phyloP scores from a whole-genome alignment of 1,140 invertebrate genomes.

The Drosophila erecta region DNA sequence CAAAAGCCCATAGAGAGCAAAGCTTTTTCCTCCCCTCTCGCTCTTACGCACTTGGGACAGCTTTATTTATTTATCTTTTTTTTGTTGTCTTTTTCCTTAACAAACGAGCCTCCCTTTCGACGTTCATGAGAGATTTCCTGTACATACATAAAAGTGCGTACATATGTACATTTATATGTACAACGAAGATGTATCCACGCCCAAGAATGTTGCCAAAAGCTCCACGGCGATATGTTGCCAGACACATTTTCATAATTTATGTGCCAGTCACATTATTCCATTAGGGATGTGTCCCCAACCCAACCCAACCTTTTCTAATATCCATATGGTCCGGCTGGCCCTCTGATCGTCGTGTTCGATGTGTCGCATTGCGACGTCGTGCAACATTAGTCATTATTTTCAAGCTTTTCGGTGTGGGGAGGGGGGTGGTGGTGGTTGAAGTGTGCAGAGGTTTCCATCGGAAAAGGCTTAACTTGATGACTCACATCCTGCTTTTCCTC shows the following conservation, averaged over 20 bases:
- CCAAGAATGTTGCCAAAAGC: constrained; percentile 50
- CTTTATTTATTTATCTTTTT: constrained; percentile 36
- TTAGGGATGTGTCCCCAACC: constrained; percentile 15
- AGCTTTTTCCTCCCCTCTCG: constrained; percentile 18
- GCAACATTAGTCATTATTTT: constrained; percentile 36
- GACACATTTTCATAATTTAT: constrained; percentile 77
- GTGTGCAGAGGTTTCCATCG: constrained; percentile 5
- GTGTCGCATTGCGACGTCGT: constrained; percentile 45
- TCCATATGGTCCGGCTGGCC: neutral
- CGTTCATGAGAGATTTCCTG: constrained; percentile 52
- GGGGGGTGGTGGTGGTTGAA: neutral
- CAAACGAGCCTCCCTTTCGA: constrained; percentile 68
- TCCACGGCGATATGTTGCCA: constrained; percentile 55
- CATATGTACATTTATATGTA: neutral
- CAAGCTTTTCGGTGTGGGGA: neutral
- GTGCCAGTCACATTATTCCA: constrained; percentile 41
- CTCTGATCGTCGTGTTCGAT: constrained; percentile 6
- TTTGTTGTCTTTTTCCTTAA: constrained; percentile 33
- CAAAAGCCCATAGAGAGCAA: constrained; percentile 29
- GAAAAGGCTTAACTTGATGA: constrained; percentile 39
- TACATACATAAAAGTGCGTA: neutral
- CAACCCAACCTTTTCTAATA: constrained; percentile 18
- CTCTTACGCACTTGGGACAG: constrained; percentile 41
- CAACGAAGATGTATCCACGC: constrained; percentile 10
- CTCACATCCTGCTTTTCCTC: constrained; percentile 53